These are phyloP conservation scores for Cliona cf. orientalis DNA, from an alignment of 37 sponge, comb jelly and placozoan species.

Conservation along the genomic window DNA sequence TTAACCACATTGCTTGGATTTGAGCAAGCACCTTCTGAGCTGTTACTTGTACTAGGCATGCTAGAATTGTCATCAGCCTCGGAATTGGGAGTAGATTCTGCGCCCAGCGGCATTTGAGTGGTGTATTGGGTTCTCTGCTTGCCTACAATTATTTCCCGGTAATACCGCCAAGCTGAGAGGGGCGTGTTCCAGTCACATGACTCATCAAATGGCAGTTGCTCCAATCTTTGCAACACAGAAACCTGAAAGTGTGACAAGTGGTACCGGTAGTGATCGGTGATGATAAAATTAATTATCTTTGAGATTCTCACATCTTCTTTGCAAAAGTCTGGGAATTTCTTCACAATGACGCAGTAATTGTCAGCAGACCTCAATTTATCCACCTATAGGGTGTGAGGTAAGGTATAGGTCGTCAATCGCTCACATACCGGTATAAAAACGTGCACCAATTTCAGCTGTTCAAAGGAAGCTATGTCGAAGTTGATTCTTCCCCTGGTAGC, in stretches of 20 bases:
- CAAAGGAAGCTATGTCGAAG: background rate
- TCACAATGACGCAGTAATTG: conserved; percentile 48
- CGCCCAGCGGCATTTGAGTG: background rate
- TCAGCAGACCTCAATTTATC: conserved; percentile 40
- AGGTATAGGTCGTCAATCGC: background rate
- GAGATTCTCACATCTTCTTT: conserved; percentile 20
- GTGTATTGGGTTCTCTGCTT: too few relatives aligned
- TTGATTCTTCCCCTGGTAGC: conserved; percentile 34
- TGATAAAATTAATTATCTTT: background rate
- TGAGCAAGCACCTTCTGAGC: background rate
- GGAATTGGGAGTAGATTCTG: background rate
- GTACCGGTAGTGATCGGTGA: background rate
- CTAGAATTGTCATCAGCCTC: background rate
- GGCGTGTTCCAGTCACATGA: conserved; percentile 17
- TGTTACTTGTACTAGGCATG: background rate
- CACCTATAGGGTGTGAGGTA: conserved; percentile 3
- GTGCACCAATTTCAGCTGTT: conserved; percentile 19
- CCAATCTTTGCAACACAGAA: conserved; percentile 30
- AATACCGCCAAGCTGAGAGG: conserved; percentile 27
- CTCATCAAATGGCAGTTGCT: conserved; percentile 14
- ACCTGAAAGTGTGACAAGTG: background rate
- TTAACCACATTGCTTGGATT: background rate
- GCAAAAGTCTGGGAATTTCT: conserved; percentile 27
- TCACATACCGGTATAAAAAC: background rate
- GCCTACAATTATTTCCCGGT: background rate